phyloP scores from a whole-genome alignment of 2,113 vertebrate species.

The Lagopus leucura region DNA sequence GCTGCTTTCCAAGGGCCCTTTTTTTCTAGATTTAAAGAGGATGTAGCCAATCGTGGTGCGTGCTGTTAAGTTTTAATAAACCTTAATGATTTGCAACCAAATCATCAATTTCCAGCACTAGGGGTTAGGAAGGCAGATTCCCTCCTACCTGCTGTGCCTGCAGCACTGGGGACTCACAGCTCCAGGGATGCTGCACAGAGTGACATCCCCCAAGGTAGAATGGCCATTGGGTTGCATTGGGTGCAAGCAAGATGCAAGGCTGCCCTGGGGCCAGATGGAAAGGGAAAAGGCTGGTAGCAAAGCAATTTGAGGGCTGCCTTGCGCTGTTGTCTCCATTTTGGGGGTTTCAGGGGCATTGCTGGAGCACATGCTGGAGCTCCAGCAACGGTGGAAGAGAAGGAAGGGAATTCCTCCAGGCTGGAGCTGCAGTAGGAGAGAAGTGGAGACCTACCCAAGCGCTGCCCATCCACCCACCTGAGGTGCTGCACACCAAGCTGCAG shows the following conservation, averaged over 20 bases:
- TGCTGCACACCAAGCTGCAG: neutral
- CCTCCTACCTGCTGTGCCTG: neutral
- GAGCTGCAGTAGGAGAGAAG: neutral
- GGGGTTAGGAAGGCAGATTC: neutral
- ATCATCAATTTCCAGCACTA: neutral
- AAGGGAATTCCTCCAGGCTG: neutral
- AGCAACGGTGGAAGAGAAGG: neutral
- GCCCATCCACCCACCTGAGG: neutral
- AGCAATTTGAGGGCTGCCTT: neutral
- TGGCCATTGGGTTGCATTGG: rapidly evolving
- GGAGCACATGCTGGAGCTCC: rapidly evolving
- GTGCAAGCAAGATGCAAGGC: neutral
- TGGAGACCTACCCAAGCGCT: neutral
- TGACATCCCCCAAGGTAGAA: rapidly evolving
- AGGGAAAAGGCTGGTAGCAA: neutral
- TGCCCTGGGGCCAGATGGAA: neutral
- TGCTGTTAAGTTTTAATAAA: conserved; percentile 57
- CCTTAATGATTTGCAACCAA: conserved; percentile 49
- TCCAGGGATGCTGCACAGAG: neutral
- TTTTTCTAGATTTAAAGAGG: conserved; percentile 45
- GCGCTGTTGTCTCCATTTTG: rapidly evolving
- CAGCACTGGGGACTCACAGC: neutral
- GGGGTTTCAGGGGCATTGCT: rapidly evolving
- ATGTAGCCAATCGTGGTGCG: conserved; percentile 40
- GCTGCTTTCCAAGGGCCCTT: conserved; percentile 56